phyloP scores from a whole-genome alignment of 1,140 invertebrate species.

The Acromyrmex heyeri region DNA sequence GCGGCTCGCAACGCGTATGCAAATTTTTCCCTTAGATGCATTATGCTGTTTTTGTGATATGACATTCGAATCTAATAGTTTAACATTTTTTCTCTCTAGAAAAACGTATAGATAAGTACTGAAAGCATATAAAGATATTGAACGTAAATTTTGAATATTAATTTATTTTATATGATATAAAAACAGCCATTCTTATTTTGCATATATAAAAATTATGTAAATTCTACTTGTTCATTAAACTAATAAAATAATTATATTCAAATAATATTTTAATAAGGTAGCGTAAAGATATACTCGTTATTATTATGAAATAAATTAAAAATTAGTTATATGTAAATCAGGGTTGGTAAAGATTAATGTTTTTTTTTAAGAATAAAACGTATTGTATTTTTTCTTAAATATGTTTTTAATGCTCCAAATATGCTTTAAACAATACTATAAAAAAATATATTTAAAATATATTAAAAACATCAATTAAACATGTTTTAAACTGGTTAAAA shows the following conservation, averaged over 20 bases:
- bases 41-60: background rate
- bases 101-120: background rate
- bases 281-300: too few species aligned
- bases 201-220: background rate
- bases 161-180: background rate
- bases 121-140: background rate
- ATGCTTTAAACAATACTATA: too few species aligned
- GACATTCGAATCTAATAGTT: conserved; percentile 6
- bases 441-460: too few species aligned
- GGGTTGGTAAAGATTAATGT: too few species aligned
- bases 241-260: background rate
- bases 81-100: background rate
- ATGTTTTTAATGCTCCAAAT: too few species aligned
- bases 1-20: conserved; percentile 28
- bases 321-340: too few species aligned
- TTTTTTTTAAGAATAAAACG: too few species aligned
- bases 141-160: background rate
- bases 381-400: too few species aligned
- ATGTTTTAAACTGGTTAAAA: too few species aligned
- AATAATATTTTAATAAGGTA: background rate
- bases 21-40: conserved; percentile 24
- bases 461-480: too few species aligned
- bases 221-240: background rate
- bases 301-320: too few species aligned
- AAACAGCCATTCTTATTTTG: background rate